Evolutionary conservation across 2,113 vertebrate species (phyloP), one percentile per base, ranked within the genome.

Genomic region (Rhegmatorhina hoffmannsi): DNA sequence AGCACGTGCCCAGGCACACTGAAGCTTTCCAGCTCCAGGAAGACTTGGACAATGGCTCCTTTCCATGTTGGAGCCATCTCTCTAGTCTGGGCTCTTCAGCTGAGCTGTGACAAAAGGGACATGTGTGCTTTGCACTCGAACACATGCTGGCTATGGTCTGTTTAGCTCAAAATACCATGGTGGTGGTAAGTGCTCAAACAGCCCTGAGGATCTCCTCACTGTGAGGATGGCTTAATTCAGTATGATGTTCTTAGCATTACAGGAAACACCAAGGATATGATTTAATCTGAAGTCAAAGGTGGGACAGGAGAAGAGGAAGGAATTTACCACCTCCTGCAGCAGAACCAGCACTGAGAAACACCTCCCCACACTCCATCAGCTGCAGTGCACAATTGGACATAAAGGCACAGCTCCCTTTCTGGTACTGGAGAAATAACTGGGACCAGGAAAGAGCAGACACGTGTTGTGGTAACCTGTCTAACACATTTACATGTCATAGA

Each of bases 211-310:
- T 49, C 83, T 68, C 11, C 78, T 64, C 38, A 11, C 67, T 33
- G 8, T 3, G 40, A 69, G 73, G 11, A 7, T 9, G 29, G 40
- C 49, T 86, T 46, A 59, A 36, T 56, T 62, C 55, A 66, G 12
- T 25, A 68, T 26, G 4, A 2, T 6, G 29, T 11, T 14, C 62
- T 92, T 58, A 90, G 50, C 55, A 4, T 6, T 13, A 10, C 38
- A 29, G 69, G 60, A 53, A 76, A 68, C 44, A 64, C 74, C 85
- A 63, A 33, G 62, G 74, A 29, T 76, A 43, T 91, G 93, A 92
- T 95, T 84, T 94, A 95, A 67, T 33, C 80, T 4, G 3, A 74
- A 85, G 73, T 74, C 87, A 89, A 91, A 91, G 77, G 89, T 86
- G 64, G 72, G 28, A 89, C n/a, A 68, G 63, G 15, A 89, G 59